Evolutionary conservation across 2,113 vertebrate genomes (phyloP), one percentile per base, ranked within the genome.

Genomic region (Myiozetetes cayanensis): DNA sequence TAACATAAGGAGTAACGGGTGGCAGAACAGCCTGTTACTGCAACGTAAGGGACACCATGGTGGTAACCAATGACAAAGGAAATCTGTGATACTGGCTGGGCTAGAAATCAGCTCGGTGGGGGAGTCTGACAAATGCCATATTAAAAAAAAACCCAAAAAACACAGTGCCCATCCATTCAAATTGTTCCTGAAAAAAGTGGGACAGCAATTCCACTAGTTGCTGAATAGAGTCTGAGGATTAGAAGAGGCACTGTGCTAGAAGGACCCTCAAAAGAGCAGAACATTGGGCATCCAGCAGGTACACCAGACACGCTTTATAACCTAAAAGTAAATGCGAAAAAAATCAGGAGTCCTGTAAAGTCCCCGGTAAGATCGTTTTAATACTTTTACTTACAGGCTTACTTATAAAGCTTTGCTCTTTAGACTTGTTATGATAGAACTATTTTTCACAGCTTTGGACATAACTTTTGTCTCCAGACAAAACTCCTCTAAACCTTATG

Each of bases 21-120:
- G 91, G 85, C 53, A 89, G 79, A 97, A 93, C 76, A 96, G 75
- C 49, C 85, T 87, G 72, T 79, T 72, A 58, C 22, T 53, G 83
- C 77, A 92, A 79, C 31, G 71, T 50, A 91, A 90, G 76, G 68
- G 53, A 89, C 46, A 93, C 31, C 85, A 55, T 19, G 52, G 79
- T 84, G 85, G 65, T 22, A 84, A 90, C 24, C 47, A 71, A 67
- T 37, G 65, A 92, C 72, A 71, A 71, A 52, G 65, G 43, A 88
- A 93, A 93, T 41, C 85, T 88, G 72, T 77, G 77, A 66, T 58
- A 44, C 71, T 59, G 82, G 59, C 63, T 77, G 79, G 79, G 52
- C 30, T 76, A 71, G 73, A 89, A 85, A 88, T 79, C 35, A 12
- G 3, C 63, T 53, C 88, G 39, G 17, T 71, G 33, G 33, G 33